phyloP scores from a whole-genome alignment of 2,113 vertebrate species.

The Phocoena phocoena region DNA sequence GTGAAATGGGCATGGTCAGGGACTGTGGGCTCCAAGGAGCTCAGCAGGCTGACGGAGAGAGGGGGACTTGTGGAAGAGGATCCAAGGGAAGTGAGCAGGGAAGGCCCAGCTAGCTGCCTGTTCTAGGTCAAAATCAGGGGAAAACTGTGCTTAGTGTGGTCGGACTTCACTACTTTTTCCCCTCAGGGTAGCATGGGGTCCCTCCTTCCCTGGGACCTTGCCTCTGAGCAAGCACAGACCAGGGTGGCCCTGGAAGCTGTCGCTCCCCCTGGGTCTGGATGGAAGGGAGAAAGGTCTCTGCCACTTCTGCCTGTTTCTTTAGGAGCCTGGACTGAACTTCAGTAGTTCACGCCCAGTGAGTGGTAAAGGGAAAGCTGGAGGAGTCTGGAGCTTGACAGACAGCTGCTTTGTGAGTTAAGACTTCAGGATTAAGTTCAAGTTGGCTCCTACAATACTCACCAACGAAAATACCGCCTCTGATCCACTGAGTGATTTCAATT shows the following conservation, averaged over 20 bases:
- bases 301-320: not conserved
- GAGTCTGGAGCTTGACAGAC: not conserved
- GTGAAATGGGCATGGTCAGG: not conserved
- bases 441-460: not conserved
- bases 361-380: not conserved
- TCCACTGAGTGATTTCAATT: not conserved
- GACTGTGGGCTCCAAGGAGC: accelerated
- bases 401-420: not conserved
- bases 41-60: not conserved
- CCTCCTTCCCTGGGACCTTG: not conserved
- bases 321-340: not conserved
- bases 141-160: no score
- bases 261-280: not conserved
- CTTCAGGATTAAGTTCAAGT: not conserved
- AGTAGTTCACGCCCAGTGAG: not conserved
- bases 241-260: not conserved
- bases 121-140: not conserved
- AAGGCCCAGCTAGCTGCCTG: not conserved
- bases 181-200: not conserved
- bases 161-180: not conserved
- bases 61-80: not conserved
- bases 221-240: not conserved
- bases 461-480: not conserved
- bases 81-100: not conserved
- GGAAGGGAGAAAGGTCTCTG: not conserved